Conservation (phyloP, 2,113 vertebrate species). For the Hippolais icterina region DNA sequence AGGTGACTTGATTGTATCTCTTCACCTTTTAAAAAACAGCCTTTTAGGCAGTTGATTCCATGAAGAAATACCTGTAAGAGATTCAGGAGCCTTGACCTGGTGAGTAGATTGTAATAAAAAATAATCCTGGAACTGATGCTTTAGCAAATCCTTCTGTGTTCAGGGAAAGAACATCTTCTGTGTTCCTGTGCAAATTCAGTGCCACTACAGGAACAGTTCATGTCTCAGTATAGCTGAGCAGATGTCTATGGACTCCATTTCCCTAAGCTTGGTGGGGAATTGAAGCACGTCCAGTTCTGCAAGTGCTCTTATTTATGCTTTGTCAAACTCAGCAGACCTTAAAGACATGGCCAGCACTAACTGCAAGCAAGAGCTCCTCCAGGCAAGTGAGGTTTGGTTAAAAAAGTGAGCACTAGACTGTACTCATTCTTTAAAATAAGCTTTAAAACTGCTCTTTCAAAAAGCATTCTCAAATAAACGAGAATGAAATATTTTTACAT, state of each 20-base stretch:
- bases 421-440: not conserved
- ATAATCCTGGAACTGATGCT: not conserved
- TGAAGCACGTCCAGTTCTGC: not conserved
- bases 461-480: not conserved
- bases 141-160: not conserved
- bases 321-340: not conserved
- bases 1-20: not conserved
- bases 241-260: not conserved
- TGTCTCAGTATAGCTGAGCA: not conserved
- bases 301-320: not conserved
- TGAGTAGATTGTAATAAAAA: not conserved
- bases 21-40: not conserved
- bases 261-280: not conserved
- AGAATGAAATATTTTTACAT: not conserved
- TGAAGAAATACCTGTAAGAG: not conserved
- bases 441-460: not conserved
- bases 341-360: not conserved
- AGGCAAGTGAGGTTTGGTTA: not conserved
- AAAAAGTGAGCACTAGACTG: not conserved
- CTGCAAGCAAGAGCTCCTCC: not conserved
- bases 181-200: not conserved
- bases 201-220: not conserved
- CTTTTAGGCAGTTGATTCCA: not conserved
- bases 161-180: not conserved
- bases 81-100: not conserved